These are phyloP conservation scores for Neofelis nebulosa DNA, from an alignment of 2,113 vertebrate species.

Conservation along the genomic window DNA sequence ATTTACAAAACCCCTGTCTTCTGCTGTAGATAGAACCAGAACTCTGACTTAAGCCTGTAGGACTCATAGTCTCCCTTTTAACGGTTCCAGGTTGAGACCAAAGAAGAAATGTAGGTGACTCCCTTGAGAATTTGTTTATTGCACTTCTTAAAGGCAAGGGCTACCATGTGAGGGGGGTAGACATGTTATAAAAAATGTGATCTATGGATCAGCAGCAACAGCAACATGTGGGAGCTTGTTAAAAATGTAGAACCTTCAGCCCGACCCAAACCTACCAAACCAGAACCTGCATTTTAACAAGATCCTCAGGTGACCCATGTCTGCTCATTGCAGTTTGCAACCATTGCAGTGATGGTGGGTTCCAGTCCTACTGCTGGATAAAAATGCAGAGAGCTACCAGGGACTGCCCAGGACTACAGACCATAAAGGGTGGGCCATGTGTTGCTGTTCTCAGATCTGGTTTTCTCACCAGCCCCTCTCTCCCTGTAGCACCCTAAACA, in stretches of 20 bases:
- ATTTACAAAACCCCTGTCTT: not conserved
- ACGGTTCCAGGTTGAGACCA: not conserved
- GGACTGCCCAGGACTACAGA: not conserved
- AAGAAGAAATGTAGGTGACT: not conserved
- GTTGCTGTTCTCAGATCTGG: not conserved
- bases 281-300: not conserved
- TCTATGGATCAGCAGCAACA: too few species aligned
- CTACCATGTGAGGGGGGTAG: not conserved
- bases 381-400: not conserved
- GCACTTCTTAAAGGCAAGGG: not conserved
- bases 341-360: not conserved
- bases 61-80: not conserved
- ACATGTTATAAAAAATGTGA: not conserved
- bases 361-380: not conserved
- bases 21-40: not conserved
- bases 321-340: not conserved
- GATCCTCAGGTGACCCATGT: not conserved
- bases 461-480: not conserved
- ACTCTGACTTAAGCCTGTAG: not conserved
- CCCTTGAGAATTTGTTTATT: not conserved
- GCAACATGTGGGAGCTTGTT: not conserved
- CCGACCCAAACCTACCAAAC: not conserved
- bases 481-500: conserved; percentile 61
- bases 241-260: not conserved
- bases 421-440: not conserved